phyloP scores from a whole-genome alignment of 2,113 vertebrate species.

The Penelope pileata region DNA sequence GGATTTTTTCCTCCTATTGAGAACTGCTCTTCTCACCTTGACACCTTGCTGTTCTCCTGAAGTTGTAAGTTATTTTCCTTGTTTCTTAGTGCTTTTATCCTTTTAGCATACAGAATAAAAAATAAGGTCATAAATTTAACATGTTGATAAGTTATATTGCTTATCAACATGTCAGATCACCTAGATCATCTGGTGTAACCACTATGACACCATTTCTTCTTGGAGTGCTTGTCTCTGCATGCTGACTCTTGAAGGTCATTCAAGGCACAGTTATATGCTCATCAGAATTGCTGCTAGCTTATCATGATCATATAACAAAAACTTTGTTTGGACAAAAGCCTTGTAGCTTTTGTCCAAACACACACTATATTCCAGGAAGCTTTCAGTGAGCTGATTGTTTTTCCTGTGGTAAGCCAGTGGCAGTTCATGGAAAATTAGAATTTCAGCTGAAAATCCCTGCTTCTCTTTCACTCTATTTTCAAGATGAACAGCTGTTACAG shows the following conservation, averaged over 20 bases:
- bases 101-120: neutral
- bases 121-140: neutral
- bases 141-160: neutral
- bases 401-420: neutral
- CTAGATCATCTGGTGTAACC: neutral
- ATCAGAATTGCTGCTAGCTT: neutral
- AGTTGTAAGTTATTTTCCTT: neutral
- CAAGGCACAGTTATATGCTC: neutral
- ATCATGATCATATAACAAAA: neutral
- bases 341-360: neutral
- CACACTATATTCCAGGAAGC: neutral
- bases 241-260: neutral
- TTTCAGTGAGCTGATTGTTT: neutral
- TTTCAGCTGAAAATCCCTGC: neutral
- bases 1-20: neutral
- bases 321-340: neutral
- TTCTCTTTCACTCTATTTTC: neutral
- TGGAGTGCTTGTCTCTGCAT: neutral
- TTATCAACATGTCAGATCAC: too few species aligned
- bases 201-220: neutral
- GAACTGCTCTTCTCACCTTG: neutral
- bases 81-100: neutral
- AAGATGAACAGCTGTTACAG: neutral
- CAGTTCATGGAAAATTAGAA: neutral
- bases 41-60: neutral